Evolutionary conservation across 2,797 vertebrate genomes (phyloP), one percentile per base, ranked within the genome.

Genomic region (Spheniscus humboldti): DNA sequence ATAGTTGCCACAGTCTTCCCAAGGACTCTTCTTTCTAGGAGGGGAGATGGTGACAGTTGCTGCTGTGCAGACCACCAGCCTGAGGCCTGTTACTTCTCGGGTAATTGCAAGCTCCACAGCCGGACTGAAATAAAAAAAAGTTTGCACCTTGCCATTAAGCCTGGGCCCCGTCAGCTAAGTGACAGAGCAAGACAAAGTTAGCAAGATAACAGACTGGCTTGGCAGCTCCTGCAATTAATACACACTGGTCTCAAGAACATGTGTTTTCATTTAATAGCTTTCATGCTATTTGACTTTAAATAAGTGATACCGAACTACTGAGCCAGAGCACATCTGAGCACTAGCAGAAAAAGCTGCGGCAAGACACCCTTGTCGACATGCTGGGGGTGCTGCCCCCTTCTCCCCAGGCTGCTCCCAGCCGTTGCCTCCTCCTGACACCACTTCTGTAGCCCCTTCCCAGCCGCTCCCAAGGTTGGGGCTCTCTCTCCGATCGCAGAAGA

Each of bases 311-410:
- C 22, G 53, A 85, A 30, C 41, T 35, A 18, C 16, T 11, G n/a
- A 74, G 31, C 72, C 25, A 27, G 28, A 86, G 60, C 43, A 28
- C 30, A 22, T 11, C 35, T 25, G 27, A 37, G 35, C 75, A 41
- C 4, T 10, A 72, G 57, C 24, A 68, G 66, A 41, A 69, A 47
- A 35, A 66, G 63, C 25, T 28, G 39, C 37, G 67, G 28, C 52
- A 55, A 31, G 53, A 39, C 39, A 43, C 31, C 31, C 5, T 7
- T 30, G 30, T 16, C 0, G 2, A 33, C 12, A 3, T 1, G 6
- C 23, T 13, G 9, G 10, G 25, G 9, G 25, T 41, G 35, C 25
- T 63, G 52, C 74, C n/a, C 6, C 22, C 4, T 19, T 18, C 37
- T 78, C n/a, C n/a, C 15, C 43, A 18, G 52, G 79, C 47, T 64